phyloP scores from a whole-genome alignment of 2,113 vertebrate genomes.

The Anarhynchus alexandrinus region DNA sequence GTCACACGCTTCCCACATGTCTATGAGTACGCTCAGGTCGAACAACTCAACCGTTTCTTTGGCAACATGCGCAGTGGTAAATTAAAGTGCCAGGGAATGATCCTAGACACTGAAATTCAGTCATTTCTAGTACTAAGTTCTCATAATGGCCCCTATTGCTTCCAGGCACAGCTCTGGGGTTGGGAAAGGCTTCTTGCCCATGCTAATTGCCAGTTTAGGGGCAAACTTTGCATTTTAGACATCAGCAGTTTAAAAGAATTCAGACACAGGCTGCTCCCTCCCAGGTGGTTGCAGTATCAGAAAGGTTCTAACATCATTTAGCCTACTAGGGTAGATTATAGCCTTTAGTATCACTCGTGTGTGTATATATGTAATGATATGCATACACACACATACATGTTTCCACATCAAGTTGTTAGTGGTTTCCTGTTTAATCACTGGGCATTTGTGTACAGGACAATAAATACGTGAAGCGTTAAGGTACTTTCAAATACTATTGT shows the following conservation, averaged over 20 bases:
- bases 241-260: background rate
- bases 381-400: background rate
- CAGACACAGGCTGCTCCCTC: background rate
- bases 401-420: background rate
- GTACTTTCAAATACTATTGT: background rate
- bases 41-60: background rate
- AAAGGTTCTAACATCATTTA: background rate
- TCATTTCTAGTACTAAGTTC: background rate
- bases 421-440: background rate
- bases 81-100: background rate
- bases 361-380: background rate
- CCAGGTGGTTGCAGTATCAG: background rate
- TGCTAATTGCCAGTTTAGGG: background rate
- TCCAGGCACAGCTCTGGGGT: background rate
- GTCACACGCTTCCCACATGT: background rate
- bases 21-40: background rate
- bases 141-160: background rate
- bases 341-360: background rate
- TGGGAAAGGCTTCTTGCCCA: background rate
- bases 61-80: background rate
- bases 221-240: background rate
- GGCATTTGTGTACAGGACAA: background rate
- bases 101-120: background rate
- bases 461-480: background rate
- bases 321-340: background rate